A percentile compares a stretch with the other conserved stretches of the same genome.
Evolutionary conservation across 2,888 invertebrate species (phyloP).

Genomic region (Boloria euphrosyne): DNA sequence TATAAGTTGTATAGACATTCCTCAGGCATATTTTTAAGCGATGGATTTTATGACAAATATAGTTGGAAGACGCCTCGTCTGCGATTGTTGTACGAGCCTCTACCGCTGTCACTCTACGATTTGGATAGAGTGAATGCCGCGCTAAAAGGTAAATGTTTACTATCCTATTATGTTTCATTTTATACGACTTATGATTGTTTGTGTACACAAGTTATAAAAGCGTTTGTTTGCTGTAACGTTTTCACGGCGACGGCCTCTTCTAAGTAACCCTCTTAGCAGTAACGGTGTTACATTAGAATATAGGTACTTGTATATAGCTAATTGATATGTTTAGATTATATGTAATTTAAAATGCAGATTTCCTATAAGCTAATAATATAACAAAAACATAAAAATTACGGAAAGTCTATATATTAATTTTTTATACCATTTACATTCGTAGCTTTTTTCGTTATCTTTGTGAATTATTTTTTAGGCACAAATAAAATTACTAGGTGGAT

Average conservation of each 20-base stretch:
- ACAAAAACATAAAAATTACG: too few relatives aligned
- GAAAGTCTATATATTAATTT: too few relatives aligned
- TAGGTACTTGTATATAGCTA: too few relatives aligned
- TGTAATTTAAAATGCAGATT: background rate
- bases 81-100: constrained; percentile 75
- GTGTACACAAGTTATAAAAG: constrained; percentile 58
- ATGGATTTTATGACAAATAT: constrained; percentile 66
- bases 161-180: constrained; percentile 60
- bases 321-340: background rate
- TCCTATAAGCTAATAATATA: too few relatives aligned
- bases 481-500: too few relatives aligned
- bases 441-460: too few relatives aligned
- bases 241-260: constrained; percentile 27
- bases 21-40: constrained; percentile 77
- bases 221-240: constrained; percentile 53
- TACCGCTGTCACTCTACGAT: constrained; percentile 77
- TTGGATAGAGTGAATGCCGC: constrained; percentile 79
- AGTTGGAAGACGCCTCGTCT: constrained; percentile 64
- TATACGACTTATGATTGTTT: constrained; percentile 47
- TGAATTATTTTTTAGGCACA: too few relatives aligned
- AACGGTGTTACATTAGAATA: constrained; percentile 32
- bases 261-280: constrained; percentile 18
- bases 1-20: constrained; percentile 77
- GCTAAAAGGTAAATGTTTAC: constrained; percentile 79
- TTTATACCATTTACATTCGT: too few relatives aligned